Conservation (phyloP, 2,888 invertebrate genomes). For the Lamellibrachia columna region DNA sequence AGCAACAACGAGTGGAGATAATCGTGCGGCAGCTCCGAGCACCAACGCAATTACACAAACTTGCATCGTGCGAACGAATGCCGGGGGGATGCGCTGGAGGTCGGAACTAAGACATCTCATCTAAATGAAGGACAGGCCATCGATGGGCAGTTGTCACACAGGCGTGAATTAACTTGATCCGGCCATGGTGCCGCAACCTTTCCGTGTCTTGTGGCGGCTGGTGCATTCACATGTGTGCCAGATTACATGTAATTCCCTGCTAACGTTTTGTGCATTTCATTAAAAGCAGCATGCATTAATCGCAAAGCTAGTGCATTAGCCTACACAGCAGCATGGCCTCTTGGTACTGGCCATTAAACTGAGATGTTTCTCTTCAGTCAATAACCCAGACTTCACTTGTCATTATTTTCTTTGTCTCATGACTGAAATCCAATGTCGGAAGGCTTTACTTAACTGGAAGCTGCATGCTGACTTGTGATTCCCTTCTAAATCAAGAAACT, state of each 20-base stretch:
- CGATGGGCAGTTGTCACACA: background rate
- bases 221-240: background rate
- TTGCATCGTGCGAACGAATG: background rate
- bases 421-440: too few species aligned
- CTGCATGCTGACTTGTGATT: too few species aligned
- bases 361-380: too few species aligned
- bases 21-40: background rate
- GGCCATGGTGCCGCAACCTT: background rate
- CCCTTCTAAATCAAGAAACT: too few species aligned
- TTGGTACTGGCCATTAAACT: background rate
- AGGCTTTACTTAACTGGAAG: too few species aligned
- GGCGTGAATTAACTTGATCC: conserved; percentile 4
- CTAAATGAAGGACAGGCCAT: background rate
- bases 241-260: background rate
- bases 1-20: conserved; percentile 7
- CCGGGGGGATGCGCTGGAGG: background rate
- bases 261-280: conserved; percentile 5
- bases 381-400: too few species aligned
- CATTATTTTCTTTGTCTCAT: too few species aligned
- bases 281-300: conserved; percentile 6
- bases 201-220: background rate
- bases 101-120: background rate
- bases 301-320: conserved; percentile 16
- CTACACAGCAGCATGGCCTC: background rate
- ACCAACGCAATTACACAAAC: conserved; percentile 16